Evolutionary conservation across 92 coral and sea anemone species (phyloP).

Genomic region (Desmophyllum pertusum): DNA sequence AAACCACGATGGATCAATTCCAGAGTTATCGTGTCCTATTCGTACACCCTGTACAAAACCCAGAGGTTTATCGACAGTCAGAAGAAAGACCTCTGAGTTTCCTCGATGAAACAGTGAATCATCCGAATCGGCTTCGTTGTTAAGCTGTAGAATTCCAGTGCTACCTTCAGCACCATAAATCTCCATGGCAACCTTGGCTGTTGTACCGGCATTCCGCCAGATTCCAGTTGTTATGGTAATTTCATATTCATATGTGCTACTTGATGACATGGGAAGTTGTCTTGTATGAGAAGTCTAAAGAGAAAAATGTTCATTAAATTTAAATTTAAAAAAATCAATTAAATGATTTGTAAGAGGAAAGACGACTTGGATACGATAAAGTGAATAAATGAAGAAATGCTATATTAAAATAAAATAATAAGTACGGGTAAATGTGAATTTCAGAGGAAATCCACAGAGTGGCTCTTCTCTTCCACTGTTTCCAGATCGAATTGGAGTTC

Average conservation of each 20-base stretch:
- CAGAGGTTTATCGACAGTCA: neutral
- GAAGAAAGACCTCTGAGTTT: constrained; percentile 1
- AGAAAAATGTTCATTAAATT: neutral
- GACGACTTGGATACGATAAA: too few relatives aligned
- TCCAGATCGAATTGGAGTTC: too few relatives aligned
- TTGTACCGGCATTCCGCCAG: constrained; percentile 53
- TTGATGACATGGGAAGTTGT: constrained; percentile 19
- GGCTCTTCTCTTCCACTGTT: too few relatives aligned
- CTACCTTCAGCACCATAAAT: constrained; percentile 24
- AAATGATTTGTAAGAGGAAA: too few relatives aligned
- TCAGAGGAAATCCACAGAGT: too few relatives aligned
- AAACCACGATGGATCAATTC: constrained; percentile 52
- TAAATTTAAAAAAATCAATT: too few relatives aligned
- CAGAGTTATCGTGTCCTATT: constrained; percentile 55
- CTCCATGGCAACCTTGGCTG: constrained; percentile 50
- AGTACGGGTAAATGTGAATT: too few relatives aligned
- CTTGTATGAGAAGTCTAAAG: constrained; percentile 17
- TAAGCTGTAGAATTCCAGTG: constrained; percentile 26
- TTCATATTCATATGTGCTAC: constrained; percentile 23
- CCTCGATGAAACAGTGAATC: neutral
- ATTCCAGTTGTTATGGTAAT: constrained; percentile 41
- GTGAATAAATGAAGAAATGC: too few relatives aligned
- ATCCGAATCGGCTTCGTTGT: neutral
- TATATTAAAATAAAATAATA: too few relatives aligned
- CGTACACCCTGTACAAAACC: constrained; percentile 38